Base-by-base conservation (phyloP, 2,113 vertebrate genomes). In the Rhegmatorhina hoffmannsi region DNA sequence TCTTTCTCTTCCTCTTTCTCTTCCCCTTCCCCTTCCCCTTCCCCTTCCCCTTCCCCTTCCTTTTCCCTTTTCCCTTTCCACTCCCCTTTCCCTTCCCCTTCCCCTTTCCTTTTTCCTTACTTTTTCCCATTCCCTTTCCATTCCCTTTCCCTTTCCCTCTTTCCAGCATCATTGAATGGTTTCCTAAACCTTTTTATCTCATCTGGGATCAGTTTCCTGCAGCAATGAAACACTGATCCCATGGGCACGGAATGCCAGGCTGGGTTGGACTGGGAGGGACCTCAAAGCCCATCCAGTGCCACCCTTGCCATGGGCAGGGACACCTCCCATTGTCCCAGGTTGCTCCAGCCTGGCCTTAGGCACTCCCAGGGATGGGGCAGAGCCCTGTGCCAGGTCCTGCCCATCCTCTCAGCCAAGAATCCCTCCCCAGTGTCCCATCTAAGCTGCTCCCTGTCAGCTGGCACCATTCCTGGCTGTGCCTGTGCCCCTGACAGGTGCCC, bases 391-490 rank as follows among this genome's bases (percentile, higher is more conserved):
- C 36, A 52, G 68, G 43, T 10, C 38, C 62, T 82, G 0, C 3
- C 9, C 8, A 28, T 29, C 40, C 40, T 62, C 13, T 0, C 40
- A 55, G 28, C 5, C 9, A 31, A 3, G 1, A 34, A 33, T 33
- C 47, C 20, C 40, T 34, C 31, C 79, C 63, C 29, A 11, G 3
- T 31, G 43, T 43, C n/a, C 16, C 2, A 18, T 34, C 25, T 40
- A 55, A 25, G 38, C 38, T 40, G 38, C 10, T 29, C 20, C 8
- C 40, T 83, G 55, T 26, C 34, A 19, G 31, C 49, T 75, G 26
- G 10, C 18, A 43, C 14, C 47, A 11, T 1, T 31, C 38, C 38
- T 12, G 38, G 38, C 38, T 40, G 38, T 40, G 38, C 38, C 38
- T 40, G 38, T 40, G 38, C 38, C 38, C 38, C 38, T 40, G 38